These are phyloP conservation scores for Todus mexicanus DNA, from an alignment of 2,797 vertebrate species.

Conservation along the genomic window DNA sequence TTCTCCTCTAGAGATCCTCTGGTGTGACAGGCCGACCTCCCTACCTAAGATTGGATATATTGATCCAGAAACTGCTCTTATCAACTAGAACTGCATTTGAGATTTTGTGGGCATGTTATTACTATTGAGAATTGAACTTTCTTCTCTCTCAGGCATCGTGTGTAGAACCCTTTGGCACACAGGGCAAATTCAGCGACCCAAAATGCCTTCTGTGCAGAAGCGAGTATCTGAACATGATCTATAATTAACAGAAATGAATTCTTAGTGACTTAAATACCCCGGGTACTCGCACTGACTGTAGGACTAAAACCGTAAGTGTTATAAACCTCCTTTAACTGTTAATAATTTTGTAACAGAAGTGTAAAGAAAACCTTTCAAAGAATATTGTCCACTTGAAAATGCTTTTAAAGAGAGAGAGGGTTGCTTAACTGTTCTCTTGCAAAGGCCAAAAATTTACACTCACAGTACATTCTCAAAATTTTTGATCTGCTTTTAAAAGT, in stretches of 20 bases:
- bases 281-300: not conserved
- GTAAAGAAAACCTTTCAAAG: not conserved
- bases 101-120: slow-evolving; percentile 44
- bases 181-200: slow-evolving; percentile 45
- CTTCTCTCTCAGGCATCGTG: not conserved
- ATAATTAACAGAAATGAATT: slow-evolving; percentile 42
- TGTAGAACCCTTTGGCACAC: slow-evolving; percentile 31
- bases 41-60: slow-evolving; percentile 70
- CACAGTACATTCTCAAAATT: not conserved
- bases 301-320: not conserved
- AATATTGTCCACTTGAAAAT: not conserved
- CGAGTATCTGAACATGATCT: slow-evolving; percentile 45
- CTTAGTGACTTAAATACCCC: slow-evolving; percentile 31
- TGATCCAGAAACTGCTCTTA: slow-evolving; percentile 69
- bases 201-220: slow-evolving; percentile 37
- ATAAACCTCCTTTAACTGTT: not conserved
- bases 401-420: not conserved
- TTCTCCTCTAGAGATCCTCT: slow-evolving; percentile 62
- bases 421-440: not conserved
- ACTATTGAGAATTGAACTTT: slow-evolving; percentile 37
- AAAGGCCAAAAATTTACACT: not conserved
- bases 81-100: slow-evolving; percentile 38
- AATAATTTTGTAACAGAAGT: not conserved
- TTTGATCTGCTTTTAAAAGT: not conserved
- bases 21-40: slow-evolving; percentile 64